Percentiles rank a stretch among this genome's conserved stretches.
phyloP scores from a whole-genome alignment of 2,888 invertebrate species.

The Cabera pusaria region DNA sequence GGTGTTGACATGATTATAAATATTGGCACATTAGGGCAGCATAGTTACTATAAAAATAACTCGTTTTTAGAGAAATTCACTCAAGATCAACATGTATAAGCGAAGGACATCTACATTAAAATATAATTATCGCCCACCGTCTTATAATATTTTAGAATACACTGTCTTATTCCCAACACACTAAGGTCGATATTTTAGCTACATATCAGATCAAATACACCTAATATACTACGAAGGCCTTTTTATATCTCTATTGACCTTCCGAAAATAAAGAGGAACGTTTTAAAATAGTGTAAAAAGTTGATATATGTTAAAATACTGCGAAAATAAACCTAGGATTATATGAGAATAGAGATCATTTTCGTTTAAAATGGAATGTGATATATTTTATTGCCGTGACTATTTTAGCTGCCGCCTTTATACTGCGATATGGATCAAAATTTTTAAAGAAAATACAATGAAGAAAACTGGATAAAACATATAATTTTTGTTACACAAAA shows the following conservation, averaged over 20 bases:
- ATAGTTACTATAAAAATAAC: no score
- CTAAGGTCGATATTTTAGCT: constrained; percentile 18
- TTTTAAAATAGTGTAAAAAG: constrained; percentile 27
- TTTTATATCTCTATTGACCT: constrained; percentile 21
- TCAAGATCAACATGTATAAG: constrained; percentile 8
- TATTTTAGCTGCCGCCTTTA: no score
- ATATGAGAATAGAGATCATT: constrained; percentile 48
- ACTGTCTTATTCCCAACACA: constrained; percentile 14
- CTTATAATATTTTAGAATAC: constrained; percentile 13
- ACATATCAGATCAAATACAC: constrained; percentile 16
- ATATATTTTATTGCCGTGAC: no score
- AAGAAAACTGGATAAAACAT: no score
- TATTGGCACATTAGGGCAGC: constrained; percentile 3
- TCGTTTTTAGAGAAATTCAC: no score
- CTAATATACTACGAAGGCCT: constrained; percentile 19
- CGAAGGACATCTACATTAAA: constrained; percentile 11
- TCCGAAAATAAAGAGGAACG: constrained; percentile 18
- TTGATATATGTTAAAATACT: constrained; percentile 38
- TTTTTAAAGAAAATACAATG: no score
- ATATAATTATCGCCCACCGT: constrained; percentile 15
- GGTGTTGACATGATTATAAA: no score
- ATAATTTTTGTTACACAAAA: no score
- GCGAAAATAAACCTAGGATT: constrained; percentile 39
- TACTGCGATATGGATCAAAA: no score
- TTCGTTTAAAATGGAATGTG: constrained; percentile 43